Evolutionary conservation across 1,140 invertebrate genomes (phyloP).

Genomic region (Caenorhabditis elegans): DNA sequence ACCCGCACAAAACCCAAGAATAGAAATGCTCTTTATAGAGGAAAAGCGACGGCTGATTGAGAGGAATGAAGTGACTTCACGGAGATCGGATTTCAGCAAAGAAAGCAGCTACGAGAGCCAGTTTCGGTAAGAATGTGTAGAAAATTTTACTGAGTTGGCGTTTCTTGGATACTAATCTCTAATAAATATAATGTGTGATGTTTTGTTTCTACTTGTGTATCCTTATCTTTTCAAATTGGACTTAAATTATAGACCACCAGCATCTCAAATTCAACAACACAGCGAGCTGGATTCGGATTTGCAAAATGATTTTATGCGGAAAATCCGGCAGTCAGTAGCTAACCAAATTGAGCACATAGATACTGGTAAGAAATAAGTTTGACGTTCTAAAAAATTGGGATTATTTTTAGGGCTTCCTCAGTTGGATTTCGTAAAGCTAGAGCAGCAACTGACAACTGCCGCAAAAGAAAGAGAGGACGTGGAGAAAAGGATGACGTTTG

Average conservation of each 20-base stretch:
- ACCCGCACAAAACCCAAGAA: not conserved
- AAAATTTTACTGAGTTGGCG: not conserved
- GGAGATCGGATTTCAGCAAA: constrained; percentile 10
- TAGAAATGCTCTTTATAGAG: not conserved
- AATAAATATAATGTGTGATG: too few species aligned
- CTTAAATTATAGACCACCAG: too few species aligned
- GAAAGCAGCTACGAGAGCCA: not conserved
- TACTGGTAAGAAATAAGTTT: not conserved
- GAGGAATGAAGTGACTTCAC: not conserved
- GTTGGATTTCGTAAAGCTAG: constrained; percentile 36
- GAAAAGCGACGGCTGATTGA: not conserved
- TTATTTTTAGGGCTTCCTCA: constrained; percentile 29
- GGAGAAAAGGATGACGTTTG: not conserved
- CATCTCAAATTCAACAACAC: too few species aligned
- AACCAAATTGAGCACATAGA: constrained; percentile 11
- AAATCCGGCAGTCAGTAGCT: not conserved
- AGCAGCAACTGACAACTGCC: constrained; percentile 27
- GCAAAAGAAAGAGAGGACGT: constrained; percentile 37
- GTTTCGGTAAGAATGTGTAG: not conserved
- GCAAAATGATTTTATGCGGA: not conserved
- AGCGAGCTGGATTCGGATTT: not conserved
- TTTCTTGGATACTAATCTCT: too few species aligned
- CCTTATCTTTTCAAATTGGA: too few species aligned
- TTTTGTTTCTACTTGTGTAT: too few species aligned
- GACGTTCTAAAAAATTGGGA: too few species aligned